Conservation (phyloP, 2,888 invertebrate species). For the Candidula unifasciata region DNA sequence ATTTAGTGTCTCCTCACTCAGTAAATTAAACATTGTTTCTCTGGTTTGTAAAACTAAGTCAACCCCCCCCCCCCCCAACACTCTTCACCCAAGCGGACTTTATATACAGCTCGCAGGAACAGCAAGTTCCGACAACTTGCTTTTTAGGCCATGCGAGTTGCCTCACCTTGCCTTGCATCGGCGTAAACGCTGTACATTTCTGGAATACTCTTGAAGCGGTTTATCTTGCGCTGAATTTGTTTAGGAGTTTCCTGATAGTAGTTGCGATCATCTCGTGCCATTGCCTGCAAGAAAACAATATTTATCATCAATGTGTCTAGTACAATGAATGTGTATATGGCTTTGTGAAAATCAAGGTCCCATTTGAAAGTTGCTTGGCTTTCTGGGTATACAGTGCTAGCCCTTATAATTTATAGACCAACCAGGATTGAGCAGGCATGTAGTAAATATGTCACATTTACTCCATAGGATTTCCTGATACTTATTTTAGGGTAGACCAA, state of each 20-base stretch:
- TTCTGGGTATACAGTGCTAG: no score
- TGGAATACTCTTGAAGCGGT: constrained; percentile 89
- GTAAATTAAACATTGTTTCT: no score
- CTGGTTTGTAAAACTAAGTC: background rate
- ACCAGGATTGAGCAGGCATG: no score
- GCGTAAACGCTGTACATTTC: constrained; percentile 82
- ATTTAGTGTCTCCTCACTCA: no score
- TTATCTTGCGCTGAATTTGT: constrained; percentile 89
- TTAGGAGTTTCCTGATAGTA: constrained; percentile 94
- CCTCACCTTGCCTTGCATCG: constrained; percentile 44
- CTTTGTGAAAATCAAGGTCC: no score
- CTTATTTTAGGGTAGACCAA: no score
- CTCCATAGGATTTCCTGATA: no score
- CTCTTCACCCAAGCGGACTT: background rate
- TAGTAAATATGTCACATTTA: no score
- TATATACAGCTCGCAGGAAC: background rate
- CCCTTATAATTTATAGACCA: no score
- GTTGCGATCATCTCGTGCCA: constrained; percentile 91
- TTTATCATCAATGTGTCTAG: no score
- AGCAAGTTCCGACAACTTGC: background rate
- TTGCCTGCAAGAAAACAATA: constrained; percentile 81
- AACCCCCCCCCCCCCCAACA: background rate
- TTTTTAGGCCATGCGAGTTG: background rate
- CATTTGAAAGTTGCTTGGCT: no score
- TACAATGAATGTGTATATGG: no score